phyloP scores from a whole-genome alignment of 2,888 invertebrate genomes.

The Psylliodes chrysocephalus region DNA sequence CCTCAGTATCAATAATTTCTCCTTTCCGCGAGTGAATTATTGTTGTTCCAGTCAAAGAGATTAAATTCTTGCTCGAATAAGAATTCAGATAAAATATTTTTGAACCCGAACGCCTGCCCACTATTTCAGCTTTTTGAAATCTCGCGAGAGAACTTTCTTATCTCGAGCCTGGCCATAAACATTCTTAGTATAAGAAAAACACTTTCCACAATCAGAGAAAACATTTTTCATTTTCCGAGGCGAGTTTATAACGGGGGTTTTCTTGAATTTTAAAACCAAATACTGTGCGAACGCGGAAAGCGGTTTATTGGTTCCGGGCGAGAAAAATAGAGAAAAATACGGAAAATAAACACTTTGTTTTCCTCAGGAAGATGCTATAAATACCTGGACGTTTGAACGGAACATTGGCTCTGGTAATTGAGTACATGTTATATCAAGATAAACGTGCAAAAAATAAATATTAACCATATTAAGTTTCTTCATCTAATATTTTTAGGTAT shows the following conservation, averaged over 20 bases:
- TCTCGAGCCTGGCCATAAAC: conserved; percentile 26
- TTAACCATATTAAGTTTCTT: no score
- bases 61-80: conserved; percentile 4
- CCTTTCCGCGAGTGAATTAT: no score
- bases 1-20: no score
- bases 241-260: conserved; percentile 24
- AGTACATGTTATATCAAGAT: conserved; percentile 1
- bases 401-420: conserved; percentile 8
- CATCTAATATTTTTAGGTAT: no score
- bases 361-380: conserved; percentile 2
- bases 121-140: conserved; percentile 24
- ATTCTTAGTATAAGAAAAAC: conserved; percentile 31
- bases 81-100: conserved; percentile 11
- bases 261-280: conserved; percentile 24
- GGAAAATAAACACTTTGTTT: conserved; percentile 23
- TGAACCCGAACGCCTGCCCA: not conserved
- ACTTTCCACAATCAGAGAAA: conserved; percentile 36
- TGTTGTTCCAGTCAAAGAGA: not conserved
- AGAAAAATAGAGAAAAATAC: not conserved
- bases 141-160: conserved; percentile 23
- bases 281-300: not conserved
- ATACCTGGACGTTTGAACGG: conserved; percentile 8
- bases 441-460: not conserved
- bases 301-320: conserved; percentile 23
- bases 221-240: conserved; percentile 36